Evolutionary conservation across 2,888 invertebrate species (phyloP).

Genomic region (Drosophila greeni): DNA sequence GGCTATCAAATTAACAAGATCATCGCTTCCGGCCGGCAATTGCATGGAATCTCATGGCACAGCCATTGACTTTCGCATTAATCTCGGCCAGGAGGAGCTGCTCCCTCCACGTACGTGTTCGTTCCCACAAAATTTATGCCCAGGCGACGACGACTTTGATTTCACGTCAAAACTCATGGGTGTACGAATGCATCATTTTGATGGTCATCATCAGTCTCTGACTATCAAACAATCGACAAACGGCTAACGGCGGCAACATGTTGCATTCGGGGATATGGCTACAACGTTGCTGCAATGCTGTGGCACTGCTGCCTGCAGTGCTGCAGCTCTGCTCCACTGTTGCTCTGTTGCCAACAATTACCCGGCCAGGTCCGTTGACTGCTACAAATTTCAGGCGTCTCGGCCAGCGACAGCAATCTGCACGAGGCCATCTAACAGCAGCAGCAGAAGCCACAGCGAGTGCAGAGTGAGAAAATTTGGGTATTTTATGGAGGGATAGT

Average conservation of each 20-base stretch:
- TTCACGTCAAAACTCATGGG: slow-evolving; percentile 77
- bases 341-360: slow-evolving; percentile 60
- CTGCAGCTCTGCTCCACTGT: background rate
- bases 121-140: slow-evolving; percentile 69
- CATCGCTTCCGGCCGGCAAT: slow-evolving; percentile 70
- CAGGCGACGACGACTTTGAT: slow-evolving; percentile 66
- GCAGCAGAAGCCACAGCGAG: slow-evolving; percentile 16
- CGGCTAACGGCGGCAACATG: slow-evolving; percentile 26
- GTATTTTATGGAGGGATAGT: too few species aligned
- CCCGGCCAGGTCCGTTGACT: slow-evolving; percentile 56
- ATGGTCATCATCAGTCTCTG: slow-evolving; percentile 78
- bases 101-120: slow-evolving; percentile 30
- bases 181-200: slow-evolving; percentile 78
- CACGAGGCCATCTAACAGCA: slow-evolving; percentile 54
- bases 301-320: slow-evolving; percentile 9
- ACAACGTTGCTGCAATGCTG: slow-evolving; percentile 24
- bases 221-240: slow-evolving; percentile 75
- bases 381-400: slow-evolving; percentile 73
- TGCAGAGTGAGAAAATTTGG: background rate
- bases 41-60: slow-evolving; percentile 31
- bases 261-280: slow-evolving; percentile 50
- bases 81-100: slow-evolving; percentile 46
- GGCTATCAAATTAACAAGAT: slow-evolving; percentile 74
- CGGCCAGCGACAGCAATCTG: slow-evolving; percentile 62
- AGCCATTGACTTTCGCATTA: slow-evolving; percentile 72